A percentile compares a stretch with the other conserved stretches of the same genome.
Conservation (phyloP, 2,113 vertebrate genomes). For the Macquaria australasica region DNA sequence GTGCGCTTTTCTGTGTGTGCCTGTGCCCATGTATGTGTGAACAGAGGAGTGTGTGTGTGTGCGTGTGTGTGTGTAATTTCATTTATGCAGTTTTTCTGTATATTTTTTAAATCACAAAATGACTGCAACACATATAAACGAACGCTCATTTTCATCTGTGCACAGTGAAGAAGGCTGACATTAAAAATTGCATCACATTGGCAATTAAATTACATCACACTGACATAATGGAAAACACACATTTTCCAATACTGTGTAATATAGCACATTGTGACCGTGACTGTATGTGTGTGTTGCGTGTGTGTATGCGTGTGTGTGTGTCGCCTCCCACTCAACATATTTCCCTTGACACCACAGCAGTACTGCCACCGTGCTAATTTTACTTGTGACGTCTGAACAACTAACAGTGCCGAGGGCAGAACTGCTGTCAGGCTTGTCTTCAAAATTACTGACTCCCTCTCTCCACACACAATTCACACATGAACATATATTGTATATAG, state of each 20-base stretch:
- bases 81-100: neutral
- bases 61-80: neutral
- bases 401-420: slow-evolving; percentile 36
- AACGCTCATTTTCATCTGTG: slow-evolving; percentile 8
- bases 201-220: slow-evolving; percentile 55
- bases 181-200: slow-evolving; percentile 39
- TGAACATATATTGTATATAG: neutral
- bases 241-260: slow-evolving; percentile 49
- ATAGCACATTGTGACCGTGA: slow-evolving; percentile 48
- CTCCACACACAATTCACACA: neutral
- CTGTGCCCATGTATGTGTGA: slow-evolving; percentile 2
- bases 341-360: slow-evolving; percentile 43
- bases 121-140: neutral
- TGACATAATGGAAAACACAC: slow-evolving; percentile 44
- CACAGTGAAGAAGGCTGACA: slow-evolving; percentile 14
- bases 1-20: neutral
- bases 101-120: neutral
- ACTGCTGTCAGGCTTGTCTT: slow-evolving; percentile 47
- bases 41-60: neutral
- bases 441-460: slow-evolving; percentile 33
- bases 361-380: slow-evolving; percentile 57
- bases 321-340: slow-evolving; percentile 68
- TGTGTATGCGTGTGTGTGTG: neutral
- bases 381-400: slow-evolving; percentile 58
- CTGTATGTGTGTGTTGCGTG: neutral